Evolutionary conservation across 1,140 invertebrate genomes (phyloP), one percentile per base, ranked within the genome.

Genomic region (Drosophila murphyi): DNA sequence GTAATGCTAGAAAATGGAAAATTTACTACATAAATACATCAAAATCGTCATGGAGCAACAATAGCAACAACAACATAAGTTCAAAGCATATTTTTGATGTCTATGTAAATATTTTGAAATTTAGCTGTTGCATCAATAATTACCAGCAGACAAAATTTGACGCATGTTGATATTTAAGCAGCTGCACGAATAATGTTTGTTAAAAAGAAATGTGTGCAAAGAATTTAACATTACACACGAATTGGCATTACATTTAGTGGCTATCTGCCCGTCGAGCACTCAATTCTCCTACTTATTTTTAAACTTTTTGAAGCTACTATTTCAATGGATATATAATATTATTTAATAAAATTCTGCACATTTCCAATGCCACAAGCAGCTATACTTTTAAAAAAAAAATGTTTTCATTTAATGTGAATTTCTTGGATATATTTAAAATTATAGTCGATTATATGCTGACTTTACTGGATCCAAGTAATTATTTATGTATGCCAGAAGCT

Each of bases 21-120:
- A 43, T 43, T 43, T 43, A 60, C 39, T 60, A 68, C 50, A 68
- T 52, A 68, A 60, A 67, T 51, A 62, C 51, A 74, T 69, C 43
- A 74, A 74, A 74, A 73, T 72, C 39, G 70, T 47, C 12, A 32
- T 32, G 3, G 20, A 32, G 41, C 29, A 5, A 29, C 28, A 31
- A 28, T 41, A 29, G 37, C 29, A 5, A 29, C 28, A 32, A 5
- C 51, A 47, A 31, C 32, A 41, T 56, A 70, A 74, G 72, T 74
- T 74, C 72, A 74, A 74, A 74, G 72, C 72, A 61, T 70, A 74
- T 70, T 70, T 74, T 31, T 37, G 45, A 10, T 69, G 54, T 54
- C 41, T 56, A 3, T 61, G 71, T 69, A 73, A 74, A 74, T 74
- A 74, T 74, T 70, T 70, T 54, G 72, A 74, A 69, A 74, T 69